phyloP scores from a whole-genome alignment of 2,888 invertebrate genomes.

The Tanypteryx hageni region DNA sequence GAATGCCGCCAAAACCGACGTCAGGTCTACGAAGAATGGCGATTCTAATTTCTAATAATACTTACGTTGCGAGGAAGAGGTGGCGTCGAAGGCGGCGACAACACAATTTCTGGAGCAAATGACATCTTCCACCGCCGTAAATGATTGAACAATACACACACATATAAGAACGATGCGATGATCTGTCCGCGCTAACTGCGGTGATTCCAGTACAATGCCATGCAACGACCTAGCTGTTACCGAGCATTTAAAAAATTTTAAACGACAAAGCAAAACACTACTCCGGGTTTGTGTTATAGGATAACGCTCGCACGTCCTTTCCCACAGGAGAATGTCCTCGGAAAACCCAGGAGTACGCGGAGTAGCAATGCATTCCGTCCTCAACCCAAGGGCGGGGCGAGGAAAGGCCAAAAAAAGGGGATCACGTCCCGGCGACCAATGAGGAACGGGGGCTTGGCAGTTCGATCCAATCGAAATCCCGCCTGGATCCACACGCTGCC shows the following conservation, averaged over 20 bases:
- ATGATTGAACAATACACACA: constrained; percentile 71
- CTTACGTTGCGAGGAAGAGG: constrained; percentile 77
- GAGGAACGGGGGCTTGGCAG: constrained; percentile 83
- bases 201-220: neutral
- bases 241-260: too few species aligned
- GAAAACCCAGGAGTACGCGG: constrained; percentile 70
- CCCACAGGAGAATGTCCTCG: neutral
- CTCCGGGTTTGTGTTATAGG: neutral
- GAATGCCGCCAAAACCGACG: too few species aligned
- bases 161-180: neutral
- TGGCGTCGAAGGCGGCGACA: constrained; percentile 85
- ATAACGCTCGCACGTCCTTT: neutral
- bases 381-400: constrained; percentile 51
- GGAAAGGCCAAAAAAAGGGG: constrained; percentile 70
- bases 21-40: too few species aligned
- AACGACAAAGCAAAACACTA: too few species aligned
- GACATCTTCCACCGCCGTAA: constrained; percentile 70
- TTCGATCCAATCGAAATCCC: constrained; percentile 79
- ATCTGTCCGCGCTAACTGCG: neutral
- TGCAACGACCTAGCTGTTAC: neutral
- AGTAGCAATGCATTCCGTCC: constrained; percentile 25
- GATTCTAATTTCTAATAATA: neutral
- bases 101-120: constrained; percentile 69
- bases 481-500: constrained; percentile 82
- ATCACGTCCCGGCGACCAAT: constrained; percentile 78